Evolutionary conservation across 2,888 invertebrate species (phyloP).

Genomic region (Blastobasis lacticolella): DNA sequence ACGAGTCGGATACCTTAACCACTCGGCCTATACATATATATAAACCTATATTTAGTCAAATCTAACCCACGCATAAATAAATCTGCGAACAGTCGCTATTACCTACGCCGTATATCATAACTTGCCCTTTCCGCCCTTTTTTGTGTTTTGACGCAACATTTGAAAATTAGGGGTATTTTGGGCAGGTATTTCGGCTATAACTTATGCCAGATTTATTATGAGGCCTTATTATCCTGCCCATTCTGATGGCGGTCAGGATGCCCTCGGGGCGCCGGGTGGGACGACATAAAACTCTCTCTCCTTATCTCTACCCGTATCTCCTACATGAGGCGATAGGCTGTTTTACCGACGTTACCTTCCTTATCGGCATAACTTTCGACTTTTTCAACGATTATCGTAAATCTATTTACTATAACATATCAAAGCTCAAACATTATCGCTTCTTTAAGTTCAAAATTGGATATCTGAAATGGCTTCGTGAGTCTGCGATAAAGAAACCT

Average conservation of each 20-base stretch:
- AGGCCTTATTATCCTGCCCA: neutral
- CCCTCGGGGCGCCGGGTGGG: neutral
- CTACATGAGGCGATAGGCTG: neutral
- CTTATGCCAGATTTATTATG: conserved; percentile 1
- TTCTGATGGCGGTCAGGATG: conserved; percentile 1
- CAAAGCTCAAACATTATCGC: neutral
- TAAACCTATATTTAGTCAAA: too few species aligned
- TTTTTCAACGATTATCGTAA: neutral
- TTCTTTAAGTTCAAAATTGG: neutral
- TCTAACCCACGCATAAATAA: too few species aligned
- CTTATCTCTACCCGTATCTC: neutral
- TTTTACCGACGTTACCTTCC: neutral
- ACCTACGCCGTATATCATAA: too few species aligned
- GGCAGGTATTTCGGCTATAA: conserved; percentile 1
- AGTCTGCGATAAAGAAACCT: neutral
- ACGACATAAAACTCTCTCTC: neutral
- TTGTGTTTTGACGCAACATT: neutral
- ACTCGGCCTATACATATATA: too few species aligned
- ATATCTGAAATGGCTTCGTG: neutral
- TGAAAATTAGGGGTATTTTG: neutral
- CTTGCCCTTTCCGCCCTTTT: too few species aligned
- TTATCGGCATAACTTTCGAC: neutral
- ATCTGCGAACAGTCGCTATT: neutral
- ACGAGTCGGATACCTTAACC: too few species aligned
- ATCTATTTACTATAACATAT: neutral